Base-by-base conservation (phyloP, 2,888 invertebrate species). In the Furcula furcula region DNA sequence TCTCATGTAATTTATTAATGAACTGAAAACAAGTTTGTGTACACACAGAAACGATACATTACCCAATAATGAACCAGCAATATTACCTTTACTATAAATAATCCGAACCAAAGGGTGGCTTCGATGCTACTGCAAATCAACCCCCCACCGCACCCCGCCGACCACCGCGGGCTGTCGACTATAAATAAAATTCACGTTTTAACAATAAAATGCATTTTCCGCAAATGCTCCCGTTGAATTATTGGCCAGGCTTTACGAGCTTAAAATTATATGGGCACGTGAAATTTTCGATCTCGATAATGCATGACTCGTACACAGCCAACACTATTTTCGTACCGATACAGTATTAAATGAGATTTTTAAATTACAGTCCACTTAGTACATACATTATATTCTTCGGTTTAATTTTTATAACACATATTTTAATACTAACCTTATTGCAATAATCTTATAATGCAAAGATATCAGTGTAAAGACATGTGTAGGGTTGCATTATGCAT, bases 181-280 rank as follows among this genome's bases (percentile, higher is more conserved):
- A 87, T 88, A 88, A 87, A 87, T 87, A 88, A 88, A 88, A 87
- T 88, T 88, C 87, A 87, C 87, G 87, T 87, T 87, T 88, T 87
- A 88, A 87, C 87, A 88, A 88, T 88, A 88, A 88, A 88, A 87
- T 88, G 87, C 86, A 87, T 88, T 87, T 88, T 87, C 88, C 87
- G 86, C 87, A 87, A 88, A 88, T 87, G 87, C 84, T 84, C 71
- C 82, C 77, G 59, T 76, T 85, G 86, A 87, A 83, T 87, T 87
- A 87, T 87, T 77, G 78, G 76, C 59, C 76, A 66, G 71, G 84
- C 83, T 88, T 87, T 87, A 88, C 83, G 87, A 87, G 87, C 84
- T 88, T 86, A 87, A 88, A 88, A 88, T 88, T 87, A 87, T 86
- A 87, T 82, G 80, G 77, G 73, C 84, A 82, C 79, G 83, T 85